Evolutionary conservation across 2,113 vertebrate genomes (phyloP), one percentile per base, ranked within the genome.

Genomic region (Dendrocopos noguchii): DNA sequence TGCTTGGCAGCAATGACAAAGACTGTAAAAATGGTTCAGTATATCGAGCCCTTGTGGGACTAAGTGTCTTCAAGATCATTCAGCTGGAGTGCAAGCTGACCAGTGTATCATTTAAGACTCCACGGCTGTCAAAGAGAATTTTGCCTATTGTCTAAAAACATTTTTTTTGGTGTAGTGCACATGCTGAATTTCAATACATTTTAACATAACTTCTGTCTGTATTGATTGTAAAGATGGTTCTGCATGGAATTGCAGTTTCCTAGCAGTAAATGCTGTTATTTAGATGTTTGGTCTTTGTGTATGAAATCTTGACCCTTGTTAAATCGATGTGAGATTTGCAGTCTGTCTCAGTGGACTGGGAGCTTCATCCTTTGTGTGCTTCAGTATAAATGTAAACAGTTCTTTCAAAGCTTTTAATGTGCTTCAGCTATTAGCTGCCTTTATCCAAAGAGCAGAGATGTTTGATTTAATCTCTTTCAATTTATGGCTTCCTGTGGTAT

Each of bases 351-450:
- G 24, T 73, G 72, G n/a, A 61, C 65, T 65, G 1, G 0, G 17
- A 19, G 4, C 74, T 87, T 91, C 36, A 44, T 74, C 57, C 34
- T 87, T 91, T 78, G 33, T 75, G 60, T 91, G 31, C 39, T 88
- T 84, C 63, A 42, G 33, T 71, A 10, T 65, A 89, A 91, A 80
- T 66, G 36, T 34, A 82, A 93, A 80, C 46, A 63, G 15, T 77
- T 94, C 46, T 93, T 82, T 82, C 33, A 42, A 63, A 92, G 55
- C 60, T 92, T 82, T 91, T 84, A 75, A 70, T 78, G 87, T 66
- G 89, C 20, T 81, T 72, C 28, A 2, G 3, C 27, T 95, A 89
- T 91, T 67, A 76, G 71, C 36, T 93, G 42, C 31, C 47, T 84
- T 85, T 67, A 63, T 70, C 21, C 59, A 61, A 76, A 52, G 34